Percentiles rank a stretch among this genome's conserved stretches.
phyloP scores from a whole-genome alignment of 2,797 vertebrate genomes.

The Semotilus atromaculatus region DNA sequence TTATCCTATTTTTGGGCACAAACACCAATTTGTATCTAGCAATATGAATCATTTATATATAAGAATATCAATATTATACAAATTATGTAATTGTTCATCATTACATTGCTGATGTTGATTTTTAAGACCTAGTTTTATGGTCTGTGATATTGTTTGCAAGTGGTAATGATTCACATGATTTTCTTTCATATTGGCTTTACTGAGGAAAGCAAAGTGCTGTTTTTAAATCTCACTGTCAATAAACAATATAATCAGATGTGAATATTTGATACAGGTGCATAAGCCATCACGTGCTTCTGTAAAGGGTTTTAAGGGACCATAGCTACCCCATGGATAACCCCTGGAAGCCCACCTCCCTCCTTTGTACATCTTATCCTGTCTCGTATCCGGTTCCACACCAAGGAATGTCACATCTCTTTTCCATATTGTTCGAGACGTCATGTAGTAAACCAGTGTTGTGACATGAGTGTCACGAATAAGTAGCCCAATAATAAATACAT shows the following conservation, averaged over 20 bases:
- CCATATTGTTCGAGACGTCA: neutral
- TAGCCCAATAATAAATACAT: neutral
- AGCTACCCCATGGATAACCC: slow-evolving; percentile 12
- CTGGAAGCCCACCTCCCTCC: slow-evolving; percentile 39
- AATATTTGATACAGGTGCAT: slow-evolving; percentile 5
- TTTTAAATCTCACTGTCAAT: slow-evolving; percentile 17
- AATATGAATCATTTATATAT: neutral
- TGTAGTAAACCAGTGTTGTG: slow-evolving; percentile 19
- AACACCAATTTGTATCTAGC: neutral
- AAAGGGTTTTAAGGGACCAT: slow-evolving; percentile 15
- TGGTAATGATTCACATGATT: slow-evolving; percentile 10
- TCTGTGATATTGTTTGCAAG: slow-evolving; percentile 13
- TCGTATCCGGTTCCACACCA: slow-evolving; percentile 37
- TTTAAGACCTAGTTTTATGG: neutral
- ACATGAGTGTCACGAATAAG: neutral
- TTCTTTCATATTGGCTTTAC: neutral
- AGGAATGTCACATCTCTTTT: slow-evolving; percentile 38
- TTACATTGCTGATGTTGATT: neutral
- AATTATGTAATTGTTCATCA: neutral
- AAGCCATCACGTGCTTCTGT: neutral
- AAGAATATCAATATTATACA: neutral
- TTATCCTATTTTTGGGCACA: neutral
- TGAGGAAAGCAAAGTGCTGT: neutral
- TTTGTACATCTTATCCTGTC: slow-evolving; percentile 43
- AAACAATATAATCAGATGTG: neutral